Conservation (phyloP, 2,113 vertebrate species). For the Paramormyrops kingsleyae region DNA sequence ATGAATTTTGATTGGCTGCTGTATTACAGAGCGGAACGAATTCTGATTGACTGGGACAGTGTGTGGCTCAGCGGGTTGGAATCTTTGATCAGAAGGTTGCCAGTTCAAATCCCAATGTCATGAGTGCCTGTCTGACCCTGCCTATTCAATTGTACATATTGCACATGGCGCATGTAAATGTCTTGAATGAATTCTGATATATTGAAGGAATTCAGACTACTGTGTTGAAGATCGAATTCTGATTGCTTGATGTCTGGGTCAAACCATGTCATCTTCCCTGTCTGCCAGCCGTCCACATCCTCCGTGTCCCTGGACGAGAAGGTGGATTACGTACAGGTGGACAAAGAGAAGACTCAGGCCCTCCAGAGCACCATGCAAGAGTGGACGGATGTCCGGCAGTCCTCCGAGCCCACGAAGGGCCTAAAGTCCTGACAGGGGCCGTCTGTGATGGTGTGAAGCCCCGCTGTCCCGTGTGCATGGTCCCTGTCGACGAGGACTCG, state of each 20-base stretch:
- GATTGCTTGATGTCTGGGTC: not conserved
- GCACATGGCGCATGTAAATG: not conserved
- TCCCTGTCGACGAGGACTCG: not conserved
- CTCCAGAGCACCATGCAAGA: conserved; percentile 98
- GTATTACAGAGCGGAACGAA: not conserved
- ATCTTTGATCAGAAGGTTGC: not conserved
- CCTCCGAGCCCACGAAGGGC: conserved; percentile 79
- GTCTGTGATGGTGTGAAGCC: not conserved
- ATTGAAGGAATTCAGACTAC: not conserved
- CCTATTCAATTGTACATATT: not conserved
- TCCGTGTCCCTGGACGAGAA: conserved; percentile 92
- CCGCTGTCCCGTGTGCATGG: not conserved
- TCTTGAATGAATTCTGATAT: not conserved
- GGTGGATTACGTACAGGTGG: conserved; percentile 96
- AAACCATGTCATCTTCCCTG: not conserved
- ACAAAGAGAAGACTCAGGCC: conserved; percentile 95
- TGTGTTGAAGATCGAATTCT: not conserved
- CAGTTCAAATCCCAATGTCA: not conserved
- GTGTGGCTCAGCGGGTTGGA: not conserved
- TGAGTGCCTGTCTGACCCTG: not conserved
- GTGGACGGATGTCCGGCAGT: conserved; percentile 96
- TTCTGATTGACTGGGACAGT: not conserved
- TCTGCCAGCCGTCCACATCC: conserved; percentile 83
- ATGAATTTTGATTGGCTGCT: not conserved
- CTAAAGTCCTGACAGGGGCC: conserved; percentile 68